phyloP scores from a whole-genome alignment of 2,113 vertebrate species.

The Varanus komodoensis region DNA sequence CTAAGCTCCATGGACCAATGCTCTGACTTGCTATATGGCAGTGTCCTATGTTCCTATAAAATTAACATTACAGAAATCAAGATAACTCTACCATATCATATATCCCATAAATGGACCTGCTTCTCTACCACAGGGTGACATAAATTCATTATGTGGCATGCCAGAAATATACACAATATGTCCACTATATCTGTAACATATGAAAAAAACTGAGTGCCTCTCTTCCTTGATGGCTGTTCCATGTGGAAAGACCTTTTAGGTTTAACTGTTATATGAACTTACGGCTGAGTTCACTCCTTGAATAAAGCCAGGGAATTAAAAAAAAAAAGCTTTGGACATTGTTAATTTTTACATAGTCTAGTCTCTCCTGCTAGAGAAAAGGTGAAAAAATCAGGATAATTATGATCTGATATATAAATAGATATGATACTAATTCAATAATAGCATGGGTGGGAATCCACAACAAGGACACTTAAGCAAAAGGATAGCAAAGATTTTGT shows the following conservation, averaged over 20 bases:
- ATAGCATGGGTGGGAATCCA: not conserved
- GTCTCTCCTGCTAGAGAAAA: conserved; percentile 7
- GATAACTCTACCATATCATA: not conserved
- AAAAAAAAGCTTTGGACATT: conserved; percentile 11
- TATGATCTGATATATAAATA: not conserved
- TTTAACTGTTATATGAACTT: not conserved
- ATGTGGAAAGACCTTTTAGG: not conserved
- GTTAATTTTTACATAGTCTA: not conserved
- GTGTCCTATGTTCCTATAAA: not conserved
- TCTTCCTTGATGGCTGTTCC: not conserved
- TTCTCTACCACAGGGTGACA: not conserved
- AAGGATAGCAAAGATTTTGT: not conserved
- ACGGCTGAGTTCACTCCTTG: conserved; percentile 3
- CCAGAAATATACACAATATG: not conserved
- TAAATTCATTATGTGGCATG: not conserved
- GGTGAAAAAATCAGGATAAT: conserved; percentile 1
- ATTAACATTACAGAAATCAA: not conserved
- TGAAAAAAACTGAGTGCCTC: not conserved
- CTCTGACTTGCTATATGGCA: not conserved
- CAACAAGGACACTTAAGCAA: not conserved
- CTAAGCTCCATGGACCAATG: not conserved
- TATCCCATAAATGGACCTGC: not conserved
- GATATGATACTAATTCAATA: not conserved
- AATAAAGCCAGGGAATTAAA: not conserved
- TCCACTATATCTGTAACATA: not conserved